Base-by-base conservation (phyloP, 2,888 invertebrate genomes). In the Parasteatoda lunata region DNA sequence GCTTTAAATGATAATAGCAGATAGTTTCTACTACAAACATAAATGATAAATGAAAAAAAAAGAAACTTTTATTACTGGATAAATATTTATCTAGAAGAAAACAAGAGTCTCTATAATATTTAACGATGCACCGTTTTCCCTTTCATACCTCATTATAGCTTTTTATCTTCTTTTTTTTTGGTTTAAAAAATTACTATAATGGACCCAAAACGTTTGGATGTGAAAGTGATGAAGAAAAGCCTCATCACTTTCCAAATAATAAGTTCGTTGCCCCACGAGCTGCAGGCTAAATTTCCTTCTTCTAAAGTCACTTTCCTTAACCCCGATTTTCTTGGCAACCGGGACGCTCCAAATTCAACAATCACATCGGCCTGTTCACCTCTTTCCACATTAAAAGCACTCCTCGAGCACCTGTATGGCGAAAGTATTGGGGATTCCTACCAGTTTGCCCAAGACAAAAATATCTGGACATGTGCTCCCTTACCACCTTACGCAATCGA, bases 241-340 rank as follows among this genome's bases (percentile, higher is more conserved):
- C 59, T 59, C 59, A 59, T 59, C 59, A 59, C 59, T 59, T 59
- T 59, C 59, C 59, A 59, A 59, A 59, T 59, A 59, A 59, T 59
- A 59, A 59, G 59, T 59, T 59, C 59, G 59, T 59, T 59, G 59
- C 59, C 59, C 54, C 59, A 30, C n/a, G 59, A 13, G 9, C 59
- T 59, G 11, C 11, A 59, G 59, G 59, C 59, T 59, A 59, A 59
- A 59, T 59, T 59, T 59, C 59, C 59, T 59, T 9, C n/a, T 30
- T 30, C n/a, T n/a, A n/a, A 59, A 59, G 59, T 59, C 59, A 59
- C 59, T 59, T 59, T 59, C 59, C 59, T 59, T 59, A 59, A 59
- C 59, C 59, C 59, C 59, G 8, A 59, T 59, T 59, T n/a, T 4
- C 8, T 4, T 13, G 59, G 59, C 59, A 59, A 59, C n/a, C 59